A percentile compares a stretch with the other conserved stretches of the same genome.
Evolutionary conservation across 2,797 vertebrate genomes (phyloP).

Genomic region (Necrosyrtes monachus): DNA sequence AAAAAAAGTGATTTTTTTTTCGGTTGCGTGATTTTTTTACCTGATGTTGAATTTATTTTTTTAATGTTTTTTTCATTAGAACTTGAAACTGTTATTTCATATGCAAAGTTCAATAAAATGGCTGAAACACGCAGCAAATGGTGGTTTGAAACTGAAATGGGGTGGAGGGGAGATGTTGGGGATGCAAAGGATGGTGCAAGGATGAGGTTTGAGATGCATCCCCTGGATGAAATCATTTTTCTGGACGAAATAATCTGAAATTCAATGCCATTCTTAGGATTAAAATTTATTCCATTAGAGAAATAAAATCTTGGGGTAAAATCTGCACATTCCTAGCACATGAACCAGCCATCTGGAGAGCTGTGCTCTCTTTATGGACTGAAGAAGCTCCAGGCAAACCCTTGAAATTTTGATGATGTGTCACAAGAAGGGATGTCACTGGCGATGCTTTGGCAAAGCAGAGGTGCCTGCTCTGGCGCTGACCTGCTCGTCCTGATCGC

Average conservation of each 20-base stretch:
- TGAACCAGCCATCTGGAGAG: not conserved
- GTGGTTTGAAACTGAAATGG: fast-evolving
- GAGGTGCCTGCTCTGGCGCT: not conserved
- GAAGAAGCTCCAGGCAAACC: not conserved
- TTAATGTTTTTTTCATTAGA: conserved; percentile 42
- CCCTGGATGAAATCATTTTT: not conserved
- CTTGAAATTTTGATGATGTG: not conserved
- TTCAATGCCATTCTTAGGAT: not conserved
- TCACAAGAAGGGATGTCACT: not conserved
- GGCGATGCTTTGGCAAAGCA: not conserved
- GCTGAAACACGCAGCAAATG: not conserved
- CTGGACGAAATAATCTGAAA: not conserved
- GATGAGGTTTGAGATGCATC: not conserved
- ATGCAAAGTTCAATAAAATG: conserved; percentile 70
- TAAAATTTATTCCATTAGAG: not conserved
- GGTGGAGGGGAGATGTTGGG: not conserved
- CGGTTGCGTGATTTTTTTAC: conserved; percentile 41
- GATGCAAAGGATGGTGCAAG: not conserved
- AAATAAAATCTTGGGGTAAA: not conserved
- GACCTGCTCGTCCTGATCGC: fast-evolving
- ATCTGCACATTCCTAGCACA: not conserved
- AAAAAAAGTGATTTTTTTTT: conserved; percentile 6
- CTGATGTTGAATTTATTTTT: conserved; percentile 58
- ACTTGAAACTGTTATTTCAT: conserved; percentile 65
- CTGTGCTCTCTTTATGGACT: not conserved